Base-by-base conservation (phyloP, 1,140 invertebrate genomes). In the Tetraneura akinire region DNA sequence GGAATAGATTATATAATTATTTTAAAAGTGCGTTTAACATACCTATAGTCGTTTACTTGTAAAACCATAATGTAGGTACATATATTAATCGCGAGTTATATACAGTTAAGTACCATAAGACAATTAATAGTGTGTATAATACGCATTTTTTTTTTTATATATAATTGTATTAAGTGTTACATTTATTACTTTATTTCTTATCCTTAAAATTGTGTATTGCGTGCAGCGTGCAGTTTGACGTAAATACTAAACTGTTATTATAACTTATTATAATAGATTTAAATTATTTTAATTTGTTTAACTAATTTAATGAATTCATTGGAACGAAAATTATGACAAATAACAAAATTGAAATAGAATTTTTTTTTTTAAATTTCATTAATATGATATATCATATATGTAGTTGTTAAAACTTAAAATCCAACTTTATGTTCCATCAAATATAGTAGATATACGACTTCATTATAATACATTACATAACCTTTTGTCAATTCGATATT, bases 21-120 rank as follows among this genome's bases (percentile, higher is more conserved):
- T 68, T 68, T 0, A 68, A 68, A 68, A 47, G 13, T 68, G 37
- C 2, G 37, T 68, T 68, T 47, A 68, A 47, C n/a, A n/a, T n/a
- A n/a, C n/a, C n/a, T 68, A 47, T 47, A 68, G 66, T 68, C 42
- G 66, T 68, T 68, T 47, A 47, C n/a, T 13, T 47, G 37, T 21
- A 26, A n/a, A 68, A 68, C 66, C 45, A 68, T 68, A 68, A 68
- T 68, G 37, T 47, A n/a, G n/a, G n/a, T n/a, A n/a, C n/a, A n/a
- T n/a, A 26, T 68, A 68, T 68, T 68, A 68, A 5, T n/a, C 13
- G 11, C 10, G 11, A 23, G 62, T 21, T 64, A 64, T n/a, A 68
- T 45, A 45, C 45, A 68, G 5, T 47, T n/a, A 68, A 68, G 42
- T 68, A 23, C 42, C 23, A 47, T 26, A 11, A 14, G n/a, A 68